Evolutionary conservation across 2,797 vertebrate species (phyloP), one percentile per base, ranked within the genome.

Genomic region (Darevskia nairensis): DNA sequence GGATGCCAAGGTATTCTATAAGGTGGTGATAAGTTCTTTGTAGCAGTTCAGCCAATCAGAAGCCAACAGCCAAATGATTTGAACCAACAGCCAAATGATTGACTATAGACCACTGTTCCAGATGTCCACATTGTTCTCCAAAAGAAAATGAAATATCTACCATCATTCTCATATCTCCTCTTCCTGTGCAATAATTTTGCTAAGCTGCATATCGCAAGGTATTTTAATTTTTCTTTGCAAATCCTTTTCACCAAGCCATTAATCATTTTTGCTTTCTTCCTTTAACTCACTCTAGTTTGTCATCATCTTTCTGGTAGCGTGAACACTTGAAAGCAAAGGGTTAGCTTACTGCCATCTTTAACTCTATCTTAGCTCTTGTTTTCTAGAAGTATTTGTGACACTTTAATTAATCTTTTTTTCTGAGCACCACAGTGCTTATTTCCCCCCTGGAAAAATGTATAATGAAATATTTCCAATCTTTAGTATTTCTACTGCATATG

Each of bases 281-380:
- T 50, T 66, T 79, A 92, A 61, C 86, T 89, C 21, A 68, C 6
- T 83, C 23, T 84, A 87, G 78, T 5, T 39, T 86, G 17, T 88
- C 80, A 82, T 0, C 74, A 9, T 50, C 89, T 86, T 86, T 86
- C 75, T 79, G 69, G 2, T 89, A 21, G 66, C 85, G 69, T 82
- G 72, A 90, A 79, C 17, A 89, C 25, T 10, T 87, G 29, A 91
- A 88, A 76, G 1, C 8, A 88, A 61, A 50, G 87, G 74, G 55
- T 89, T 88, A 1, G 86, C 83, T 71, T 10, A 68, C 27, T 41
- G 66, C 1, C 0, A 44, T 9, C 69, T 75, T 79, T 77, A 25
- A 64, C 41, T 87, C 46, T 87, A 59, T 89, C 59, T 90, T 93
- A 83, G 35, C 19, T 83, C 68, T 7, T 89, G 19, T 50, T 74